Conservation (phyloP, 1,140 invertebrate genomes). For the Campodea augens region DNA sequence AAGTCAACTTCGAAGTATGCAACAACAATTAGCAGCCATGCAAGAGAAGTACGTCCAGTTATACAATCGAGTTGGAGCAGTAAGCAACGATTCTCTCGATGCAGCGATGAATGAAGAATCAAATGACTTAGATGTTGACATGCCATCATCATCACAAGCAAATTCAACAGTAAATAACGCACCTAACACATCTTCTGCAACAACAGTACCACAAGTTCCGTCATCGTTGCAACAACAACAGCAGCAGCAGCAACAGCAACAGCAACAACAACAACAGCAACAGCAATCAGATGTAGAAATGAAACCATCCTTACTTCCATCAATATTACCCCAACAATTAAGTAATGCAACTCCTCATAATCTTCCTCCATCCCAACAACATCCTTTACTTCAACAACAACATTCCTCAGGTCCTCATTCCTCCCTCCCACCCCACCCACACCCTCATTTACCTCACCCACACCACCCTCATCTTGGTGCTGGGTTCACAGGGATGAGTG, state of each 20-base stretch:
- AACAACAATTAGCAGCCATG: slow-evolving; percentile 74
- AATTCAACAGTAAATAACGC: slow-evolving; percentile 4
- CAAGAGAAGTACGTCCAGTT: slow-evolving; percentile 75
- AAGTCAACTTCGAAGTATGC: slow-evolving; percentile 63
- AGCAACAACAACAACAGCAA: slow-evolving; percentile 32
- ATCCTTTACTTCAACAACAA: too few species aligned
- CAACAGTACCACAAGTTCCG: not conserved
- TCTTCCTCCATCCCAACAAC: too few species aligned
- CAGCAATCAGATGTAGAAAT: slow-evolving; percentile 17
- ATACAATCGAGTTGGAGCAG: slow-evolving; percentile 38
- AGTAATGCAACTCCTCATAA: too few species aligned
- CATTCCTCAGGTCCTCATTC: too few species aligned
- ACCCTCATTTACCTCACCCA: not conserved
- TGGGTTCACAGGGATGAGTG: too few species aligned
- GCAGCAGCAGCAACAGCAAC: slow-evolving; percentile 27
- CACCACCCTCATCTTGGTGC: too few species aligned
- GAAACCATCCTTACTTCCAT: too few species aligned
- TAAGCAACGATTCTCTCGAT: too few species aligned
- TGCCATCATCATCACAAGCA: not conserved
- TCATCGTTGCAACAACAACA: too few species aligned
- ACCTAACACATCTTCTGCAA: not conserved
- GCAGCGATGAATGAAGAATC: too few species aligned
- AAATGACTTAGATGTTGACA: slow-evolving; percentile 44
- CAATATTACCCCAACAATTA: too few species aligned
- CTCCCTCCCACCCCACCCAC: too few species aligned